These are phyloP conservation scores for Oncorhynchus clarkii DNA, from an alignment of 2,113 vertebrate genomes.

Conservation along the genomic window DNA sequence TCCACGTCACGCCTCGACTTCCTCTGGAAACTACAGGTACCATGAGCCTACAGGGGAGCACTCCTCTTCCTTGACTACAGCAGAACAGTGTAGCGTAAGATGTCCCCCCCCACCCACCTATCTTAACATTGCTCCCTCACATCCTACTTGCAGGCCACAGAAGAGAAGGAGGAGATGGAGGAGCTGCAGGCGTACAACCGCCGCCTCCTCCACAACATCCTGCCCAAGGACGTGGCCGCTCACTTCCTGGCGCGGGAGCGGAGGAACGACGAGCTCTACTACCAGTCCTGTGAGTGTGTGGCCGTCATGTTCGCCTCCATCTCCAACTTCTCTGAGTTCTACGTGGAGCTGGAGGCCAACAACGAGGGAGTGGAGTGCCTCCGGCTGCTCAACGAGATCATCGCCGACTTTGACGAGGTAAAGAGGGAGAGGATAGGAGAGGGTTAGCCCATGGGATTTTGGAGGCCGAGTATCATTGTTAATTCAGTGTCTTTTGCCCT, in stretches of 20 bases:
- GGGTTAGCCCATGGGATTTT: background rate
- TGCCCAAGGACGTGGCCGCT: slow-evolving; percentile 93
- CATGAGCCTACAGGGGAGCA: slow-evolving; percentile 33
- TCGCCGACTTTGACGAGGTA: slow-evolving; percentile 95
- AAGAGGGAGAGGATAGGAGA: background rate
- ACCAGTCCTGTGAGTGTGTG: slow-evolving; percentile 95
- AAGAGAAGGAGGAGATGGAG: slow-evolving; percentile 98
- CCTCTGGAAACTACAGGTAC: slow-evolving; percentile 97
- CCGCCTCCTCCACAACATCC: slow-evolving; percentile 91
- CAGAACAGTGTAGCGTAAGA: background rate
- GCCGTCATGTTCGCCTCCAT: slow-evolving; percentile 98
- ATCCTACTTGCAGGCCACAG: slow-evolving; percentile 78
- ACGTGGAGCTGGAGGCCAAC: slow-evolving; percentile 96
- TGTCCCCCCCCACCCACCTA: background rate
- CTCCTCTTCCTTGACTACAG: background rate
- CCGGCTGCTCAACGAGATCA: slow-evolving; percentile 94
- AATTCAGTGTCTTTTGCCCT: background rate
- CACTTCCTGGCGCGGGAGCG: slow-evolving; percentile 91
- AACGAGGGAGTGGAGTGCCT: slow-evolving; percentile 95
- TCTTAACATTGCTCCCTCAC: background rate
- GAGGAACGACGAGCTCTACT: slow-evolving; percentile 92
- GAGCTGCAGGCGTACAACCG: slow-evolving; percentile 95
- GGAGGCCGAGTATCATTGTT: background rate
- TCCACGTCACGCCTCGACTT: slow-evolving; percentile 95
- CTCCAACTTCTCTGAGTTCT: slow-evolving; percentile 97